These are phyloP conservation scores for Axinella damicornis DNA, from an alignment of 37 sponge, comb jelly and placozoan species.

Conservation along the genomic window DNA sequence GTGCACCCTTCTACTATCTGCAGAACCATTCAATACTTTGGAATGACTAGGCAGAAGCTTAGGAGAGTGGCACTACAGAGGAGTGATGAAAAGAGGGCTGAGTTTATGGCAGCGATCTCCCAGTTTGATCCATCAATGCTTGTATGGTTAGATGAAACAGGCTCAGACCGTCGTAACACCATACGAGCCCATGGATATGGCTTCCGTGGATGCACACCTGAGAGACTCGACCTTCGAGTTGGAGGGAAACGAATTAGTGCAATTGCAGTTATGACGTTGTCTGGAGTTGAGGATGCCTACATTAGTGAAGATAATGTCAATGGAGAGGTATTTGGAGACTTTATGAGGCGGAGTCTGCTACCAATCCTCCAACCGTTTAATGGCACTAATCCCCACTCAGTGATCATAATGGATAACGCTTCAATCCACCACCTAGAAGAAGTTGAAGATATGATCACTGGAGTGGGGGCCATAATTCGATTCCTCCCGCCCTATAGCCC, in stretches of 20 bases:
- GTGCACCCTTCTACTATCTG: slow-evolving; percentile 24
- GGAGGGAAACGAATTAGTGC: slow-evolving; percentile 15
- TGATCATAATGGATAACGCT: slow-evolving; percentile 3
- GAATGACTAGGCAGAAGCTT: slow-evolving; percentile 12
- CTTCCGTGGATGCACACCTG: background rate
- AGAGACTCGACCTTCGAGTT: background rate
- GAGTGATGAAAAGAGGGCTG: background rate
- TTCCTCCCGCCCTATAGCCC: slow-evolving; percentile 21
- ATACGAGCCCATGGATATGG: background rate
- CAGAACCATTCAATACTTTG: slow-evolving; percentile 4
- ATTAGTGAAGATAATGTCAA: background rate
- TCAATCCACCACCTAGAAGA: background rate
- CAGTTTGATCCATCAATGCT: too few relatives aligned
- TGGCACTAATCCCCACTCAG: background rate
- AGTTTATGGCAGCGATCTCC: slow-evolving; percentile 13
- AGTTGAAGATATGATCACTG: background rate
- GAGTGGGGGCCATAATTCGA: background rate
- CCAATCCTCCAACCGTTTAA: slow-evolving; percentile 14
- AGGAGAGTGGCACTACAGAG: background rate
- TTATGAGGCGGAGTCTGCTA: background rate
- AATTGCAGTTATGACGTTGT: slow-evolving; percentile 3
- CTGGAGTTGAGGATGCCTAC: slow-evolving; percentile 17
- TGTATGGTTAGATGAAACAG: slow-evolving; percentile 22
- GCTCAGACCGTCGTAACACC: background rate
- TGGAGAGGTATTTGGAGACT: background rate